Base-by-base conservation (phyloP, 1,140 invertebrate genomes). In the Drosophila pachea region DNA sequence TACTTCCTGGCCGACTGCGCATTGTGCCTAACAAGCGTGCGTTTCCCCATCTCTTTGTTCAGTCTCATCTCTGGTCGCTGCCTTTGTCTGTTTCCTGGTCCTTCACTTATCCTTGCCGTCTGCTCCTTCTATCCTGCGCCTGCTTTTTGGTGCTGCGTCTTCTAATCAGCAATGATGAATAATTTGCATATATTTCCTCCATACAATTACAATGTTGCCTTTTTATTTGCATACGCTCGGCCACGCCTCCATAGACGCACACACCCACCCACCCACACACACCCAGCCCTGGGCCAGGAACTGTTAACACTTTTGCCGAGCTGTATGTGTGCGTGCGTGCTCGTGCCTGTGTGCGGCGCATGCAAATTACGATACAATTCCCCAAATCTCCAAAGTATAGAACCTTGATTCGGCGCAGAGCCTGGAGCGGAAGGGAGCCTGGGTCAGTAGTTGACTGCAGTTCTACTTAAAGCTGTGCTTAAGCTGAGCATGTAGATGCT, bases 81-180 rank as follows among this genome's bases (percentile, higher is more conserved):
- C 32, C 38, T 61, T 64, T 67, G 35, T 43, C 12, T 45, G 12
- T 29, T 33, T 36, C 36, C 42, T 16, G 22, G 7, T 42, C 7
- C 9, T 59, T 31, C 16, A 35, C 54, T 38, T 47, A n/a, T 59
- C 49, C 35, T 42, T 33, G 48, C 22, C 22, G 22, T 22, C 59
- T 62, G 60, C 67, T n/a, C 43, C 12, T 49, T 11, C 32, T 38
- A 49, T 32, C 42, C 33, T 49, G 16, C 61, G 50, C 35, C 45
- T 33, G 60, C 60, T 62, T 60, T 71, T 56, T 63, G 53, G 61
- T 59, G 76, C 55, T 63, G 38, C 47, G 73, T 70, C 81, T 88
- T 88, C 86, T 88, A 86, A 88, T 88, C 86, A 88, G 81, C 86
- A 88, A 88, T 88, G 86, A 88, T 88, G 86, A 88, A 88, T 86